Base-by-base conservation (phyloP, 2,113 vertebrate genomes). In the Pollachius pollachius region DNA sequence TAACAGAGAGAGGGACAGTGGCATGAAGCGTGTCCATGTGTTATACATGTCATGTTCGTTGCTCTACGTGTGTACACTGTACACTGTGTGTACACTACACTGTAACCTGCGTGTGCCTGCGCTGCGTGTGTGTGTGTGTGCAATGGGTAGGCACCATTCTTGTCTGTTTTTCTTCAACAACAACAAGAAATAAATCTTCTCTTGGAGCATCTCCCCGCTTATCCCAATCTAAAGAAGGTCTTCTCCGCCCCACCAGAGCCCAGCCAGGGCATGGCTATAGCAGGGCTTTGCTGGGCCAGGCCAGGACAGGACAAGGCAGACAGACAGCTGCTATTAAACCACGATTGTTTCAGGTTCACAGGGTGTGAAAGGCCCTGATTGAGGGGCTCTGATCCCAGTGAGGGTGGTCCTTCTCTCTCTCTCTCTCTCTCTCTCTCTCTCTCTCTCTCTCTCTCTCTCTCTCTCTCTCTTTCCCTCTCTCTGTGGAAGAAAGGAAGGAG, bases 271-370 rank as follows among this genome's bases (percentile, higher is more conserved):
- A 11, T 7, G 12, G 41, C 41, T 48, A 48, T 48, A 48, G 41
- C 41, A 11, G 41, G n/a, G 75, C 77, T 76, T 81, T 17, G 52
- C 54, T 58, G 25, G 25, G 67, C 67, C 58, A 3, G 58, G 17
- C 37, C 25, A 17, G 19, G 30, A 34, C 30, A 17, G 19, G 30
- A 34, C 30, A 17, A 17, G 61, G 62, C 67, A 75, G 92, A 92
- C 82, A 88, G 85, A 94, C 93, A 89, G 93, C 92, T 90, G 91
- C 92, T 94, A 93, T 93, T 94, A 94, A 95, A 95, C 92, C 92
- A 87, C 68, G 91, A 95, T 95, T 90, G 93, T 94, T 96, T 95
- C 94, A 92, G 94, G 94, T 95, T 95, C 94, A 96, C 89, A 77
- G 91, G 91, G 91, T 93, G 91, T 95, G 93, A 96, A 96, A 95